A percentile compares a stretch with the other conserved stretches of the same genome.
These are phyloP conservation scores for Misgurnus anguillicaudatus DNA, from an alignment of 2,113 vertebrate species.

Conservation along the genomic window DNA sequence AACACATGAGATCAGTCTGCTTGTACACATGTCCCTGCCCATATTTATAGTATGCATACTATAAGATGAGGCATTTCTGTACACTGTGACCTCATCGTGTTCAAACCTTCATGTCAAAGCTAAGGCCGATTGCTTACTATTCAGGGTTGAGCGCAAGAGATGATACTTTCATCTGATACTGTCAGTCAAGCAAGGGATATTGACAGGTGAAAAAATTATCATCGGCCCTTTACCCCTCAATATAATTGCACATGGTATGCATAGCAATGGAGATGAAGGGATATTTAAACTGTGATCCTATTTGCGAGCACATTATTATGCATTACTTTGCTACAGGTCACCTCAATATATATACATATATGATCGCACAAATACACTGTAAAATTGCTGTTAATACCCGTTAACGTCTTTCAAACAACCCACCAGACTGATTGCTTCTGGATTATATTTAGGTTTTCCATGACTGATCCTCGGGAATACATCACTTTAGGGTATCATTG, in stretches of 20 bases:
- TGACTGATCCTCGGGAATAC: slow-evolving; percentile 16
- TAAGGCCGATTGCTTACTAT: background rate
- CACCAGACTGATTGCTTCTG: slow-evolving; percentile 29
- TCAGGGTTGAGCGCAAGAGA: slow-evolving; percentile 1
- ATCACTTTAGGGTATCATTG: slow-evolving; percentile 25
- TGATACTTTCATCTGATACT: slow-evolving; percentile 21
- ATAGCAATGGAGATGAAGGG: slow-evolving; percentile 6
- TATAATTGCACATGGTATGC: slow-evolving; percentile 3
- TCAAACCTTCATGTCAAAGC: background rate
- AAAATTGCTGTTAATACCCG: slow-evolving; percentile 1
- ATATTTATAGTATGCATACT: background rate
- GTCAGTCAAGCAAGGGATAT: slow-evolving; percentile 40
- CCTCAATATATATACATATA: background rate
- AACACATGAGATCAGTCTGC: too few relatives aligned
- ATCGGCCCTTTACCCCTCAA: background rate
- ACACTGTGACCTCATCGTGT: background rate
- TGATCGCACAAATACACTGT: slow-evolving; percentile 11
- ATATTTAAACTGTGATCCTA: slow-evolving; percentile 23
- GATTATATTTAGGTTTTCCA: slow-evolving; percentile 20
- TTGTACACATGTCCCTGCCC: background rate
- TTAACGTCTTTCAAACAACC: slow-evolving; percentile 6
- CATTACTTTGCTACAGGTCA: slow-evolving; percentile 33
- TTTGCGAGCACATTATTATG: slow-evolving; percentile 31
- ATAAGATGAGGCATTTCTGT: slow-evolving; percentile 8
- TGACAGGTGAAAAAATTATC: slow-evolving; percentile 26